These are phyloP conservation scores for Ceraclea dissimilis DNA, from an alignment of 2,888 invertebrate species.

Conservation along the genomic window DNA sequence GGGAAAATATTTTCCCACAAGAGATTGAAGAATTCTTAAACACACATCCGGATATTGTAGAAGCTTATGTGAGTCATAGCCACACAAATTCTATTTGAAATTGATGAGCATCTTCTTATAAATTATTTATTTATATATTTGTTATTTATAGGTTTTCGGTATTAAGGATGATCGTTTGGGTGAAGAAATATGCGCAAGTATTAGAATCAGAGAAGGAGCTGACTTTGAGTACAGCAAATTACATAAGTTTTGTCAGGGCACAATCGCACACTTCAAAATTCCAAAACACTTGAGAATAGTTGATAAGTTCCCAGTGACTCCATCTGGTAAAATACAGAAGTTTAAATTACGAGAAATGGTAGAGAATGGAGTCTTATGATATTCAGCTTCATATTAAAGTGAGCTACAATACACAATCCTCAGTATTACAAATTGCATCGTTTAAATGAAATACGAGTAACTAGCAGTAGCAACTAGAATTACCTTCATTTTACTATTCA, in stretches of 20 bases:
- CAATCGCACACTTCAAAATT: slow-evolving; percentile 65
- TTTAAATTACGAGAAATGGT: slow-evolving; percentile 38
- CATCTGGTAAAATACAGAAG: slow-evolving; percentile 67
- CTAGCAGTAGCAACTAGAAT: no score
- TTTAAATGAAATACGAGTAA: no score
- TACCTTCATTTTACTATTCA: no score
- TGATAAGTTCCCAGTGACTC: slow-evolving; percentile 59
- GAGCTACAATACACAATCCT: no score
- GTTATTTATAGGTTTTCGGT: slow-evolving; percentile 39
- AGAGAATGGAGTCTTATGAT: slow-evolving; percentile 26
- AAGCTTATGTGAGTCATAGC: slow-evolving; percentile 50
- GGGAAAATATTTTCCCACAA: slow-evolving; percentile 76
- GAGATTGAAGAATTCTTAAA: slow-evolving; percentile 69
- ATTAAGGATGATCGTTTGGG: slow-evolving; percentile 59
- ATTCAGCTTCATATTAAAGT: no score
- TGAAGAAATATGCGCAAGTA: slow-evolving; percentile 57
- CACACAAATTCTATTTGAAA: no score
- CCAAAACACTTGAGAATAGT: slow-evolving; percentile 57
- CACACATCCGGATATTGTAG: slow-evolving; percentile 59
- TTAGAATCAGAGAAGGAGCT: slow-evolving; percentile 43
- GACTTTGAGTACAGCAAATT: slow-evolving; percentile 47
- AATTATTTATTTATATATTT: no score
- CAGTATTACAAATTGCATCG: no score
- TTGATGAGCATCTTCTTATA: no score
- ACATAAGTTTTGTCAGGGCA: slow-evolving; percentile 50